These are phyloP conservation scores for Pelecanus crispus DNA, from an alignment of 2,113 vertebrate genomes.

Conservation along the genomic window DNA sequence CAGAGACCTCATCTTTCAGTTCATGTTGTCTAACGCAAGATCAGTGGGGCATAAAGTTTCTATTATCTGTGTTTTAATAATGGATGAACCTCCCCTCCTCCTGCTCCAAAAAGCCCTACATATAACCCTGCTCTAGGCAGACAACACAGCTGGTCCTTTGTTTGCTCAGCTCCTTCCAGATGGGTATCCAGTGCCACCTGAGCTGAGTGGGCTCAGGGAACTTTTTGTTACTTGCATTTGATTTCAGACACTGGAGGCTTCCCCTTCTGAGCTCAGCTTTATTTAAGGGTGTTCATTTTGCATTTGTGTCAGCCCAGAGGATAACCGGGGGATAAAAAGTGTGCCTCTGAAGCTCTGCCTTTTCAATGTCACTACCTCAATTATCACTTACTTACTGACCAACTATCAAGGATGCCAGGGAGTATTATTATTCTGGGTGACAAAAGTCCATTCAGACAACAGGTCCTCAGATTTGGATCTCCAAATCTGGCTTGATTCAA, in stretches of 20 bases:
- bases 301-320: background rate
- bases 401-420: background rate
- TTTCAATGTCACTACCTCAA: background rate
- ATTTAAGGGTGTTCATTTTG: background rate
- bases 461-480: background rate
- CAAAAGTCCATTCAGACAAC: background rate
- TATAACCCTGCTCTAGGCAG: background rate
- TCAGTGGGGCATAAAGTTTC: slow-evolving; percentile 65
- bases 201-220: background rate
- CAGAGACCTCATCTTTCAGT: slow-evolving; percentile 57
- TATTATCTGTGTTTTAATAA: slow-evolving; percentile 67
- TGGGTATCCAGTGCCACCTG: background rate
- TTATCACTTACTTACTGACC: background rate
- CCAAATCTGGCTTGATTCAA: background rate
- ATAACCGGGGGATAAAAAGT: background rate
- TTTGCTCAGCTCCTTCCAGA: background rate
- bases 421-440: background rate
- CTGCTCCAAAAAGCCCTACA: slow-evolving; percentile 3
- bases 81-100: slow-evolving; percentile 53
- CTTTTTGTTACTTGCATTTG: background rate
- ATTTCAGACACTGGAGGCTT: background rate
- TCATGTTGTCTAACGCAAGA: slow-evolving; percentile 58
- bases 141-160: slow-evolving; percentile 44
- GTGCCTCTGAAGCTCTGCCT: background rate
- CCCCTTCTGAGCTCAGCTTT: background rate